Evolutionary conservation across 2,888 invertebrate species (phyloP), one percentile per base, ranked within the genome.

Genomic region (Graphium colonna): DNA sequence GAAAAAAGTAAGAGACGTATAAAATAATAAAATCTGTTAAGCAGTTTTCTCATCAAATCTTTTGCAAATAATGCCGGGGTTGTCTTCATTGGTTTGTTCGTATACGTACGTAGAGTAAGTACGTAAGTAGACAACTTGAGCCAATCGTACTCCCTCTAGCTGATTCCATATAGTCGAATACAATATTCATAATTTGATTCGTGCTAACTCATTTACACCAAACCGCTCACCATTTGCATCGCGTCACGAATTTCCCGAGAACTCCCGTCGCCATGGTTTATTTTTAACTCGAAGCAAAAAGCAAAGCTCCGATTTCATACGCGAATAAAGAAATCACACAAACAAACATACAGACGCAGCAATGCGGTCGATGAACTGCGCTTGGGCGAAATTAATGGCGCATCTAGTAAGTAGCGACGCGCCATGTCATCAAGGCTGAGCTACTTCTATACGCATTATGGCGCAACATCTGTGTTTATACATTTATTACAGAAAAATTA

Each of bases 331-430:
- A 62, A 60, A 59, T 62, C 63, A 57, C 5, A 54, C 56, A 26
- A 51, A 41, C 33, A 45, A 43, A 18, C 31, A 51, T 49, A 51
- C 16, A 51, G 52, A 59, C 52, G 49, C 49, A 26, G 12, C 54
- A 12, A 17, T 31, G 73, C 31, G 31, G 73, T 72, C 77, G 51
- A 57, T 60, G 75, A 73, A 63, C 75, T 61, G 31, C 31, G 31
- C 31, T 31, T 31, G 9, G 31, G 31, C 31, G 36, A 67, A 70
- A 68, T 68, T 71, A 69, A 69, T 68, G 71, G 67, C 66, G 69
- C 68, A 67, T 69, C 66, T 65, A 68, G 60, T 62, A 56, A 61
- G 67, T 60, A 57, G 60, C 52, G 54, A 60, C 64, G 65, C 68
- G 65, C 72, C 71, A 10, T 31, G 10, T 31, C 31, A 31, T 31